Conservation (phyloP, 2,797 vertebrate genomes). For the Hypotaenidia philippensis region DNA sequence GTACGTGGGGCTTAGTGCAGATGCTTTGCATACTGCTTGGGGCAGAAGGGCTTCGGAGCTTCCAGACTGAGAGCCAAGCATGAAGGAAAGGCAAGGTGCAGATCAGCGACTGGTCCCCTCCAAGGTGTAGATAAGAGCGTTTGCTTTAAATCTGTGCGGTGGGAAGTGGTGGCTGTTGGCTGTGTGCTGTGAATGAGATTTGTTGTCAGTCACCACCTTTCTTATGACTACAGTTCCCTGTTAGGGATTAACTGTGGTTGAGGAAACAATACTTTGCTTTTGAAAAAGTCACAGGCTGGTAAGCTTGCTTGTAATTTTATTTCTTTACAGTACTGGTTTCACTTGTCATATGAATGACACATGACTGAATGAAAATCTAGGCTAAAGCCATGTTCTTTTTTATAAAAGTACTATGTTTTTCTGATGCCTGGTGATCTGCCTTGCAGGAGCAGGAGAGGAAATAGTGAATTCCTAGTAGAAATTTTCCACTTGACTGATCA, state of each 20-base stretch:
- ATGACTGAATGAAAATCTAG: slow-evolving; percentile 2
- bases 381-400: neutral
- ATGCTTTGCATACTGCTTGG: neutral
- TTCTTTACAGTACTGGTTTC: neutral
- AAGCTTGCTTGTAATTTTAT: neutral
- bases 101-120: neutral
- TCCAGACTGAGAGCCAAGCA: neutral
- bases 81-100: neutral
- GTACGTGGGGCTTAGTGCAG: rapidly evolving
- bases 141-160: neutral
- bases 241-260: neutral
- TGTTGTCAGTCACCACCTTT: neutral
- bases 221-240: neutral
- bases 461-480: neutral
- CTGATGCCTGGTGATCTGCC: neutral
- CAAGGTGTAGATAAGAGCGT: slow-evolving; percentile 20
- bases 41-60: neutral
- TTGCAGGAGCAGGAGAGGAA: neutral
- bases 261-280: neutral
- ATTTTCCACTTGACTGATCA: neutral
- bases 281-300: neutral
- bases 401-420: neutral
- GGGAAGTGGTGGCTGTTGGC: neutral
- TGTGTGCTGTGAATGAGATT: neutral
- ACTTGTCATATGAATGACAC: slow-evolving; percentile 4